Evolutionary conservation across 2,797 vertebrate genomes (phyloP).

Genomic region (Lates japonicus): DNA sequence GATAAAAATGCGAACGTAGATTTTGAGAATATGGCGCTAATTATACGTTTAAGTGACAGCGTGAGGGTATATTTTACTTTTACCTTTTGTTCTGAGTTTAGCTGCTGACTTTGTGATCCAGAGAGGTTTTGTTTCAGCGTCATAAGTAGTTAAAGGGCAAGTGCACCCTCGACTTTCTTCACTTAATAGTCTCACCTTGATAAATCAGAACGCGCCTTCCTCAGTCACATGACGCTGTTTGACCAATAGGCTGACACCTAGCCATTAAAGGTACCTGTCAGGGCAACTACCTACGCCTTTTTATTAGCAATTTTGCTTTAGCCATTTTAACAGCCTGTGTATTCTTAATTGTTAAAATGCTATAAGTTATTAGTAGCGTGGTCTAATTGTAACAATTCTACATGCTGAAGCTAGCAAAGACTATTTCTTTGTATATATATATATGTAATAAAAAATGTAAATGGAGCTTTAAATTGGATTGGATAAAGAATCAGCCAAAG

Average conservation of each 20-base stretch:
- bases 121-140: background rate
- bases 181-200: background rate
- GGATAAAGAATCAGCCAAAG: too few species aligned
- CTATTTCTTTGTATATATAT: too few species aligned
- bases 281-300: background rate
- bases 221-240: slow-evolving; percentile 3
- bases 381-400: too few species aligned
- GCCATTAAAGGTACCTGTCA: background rate
- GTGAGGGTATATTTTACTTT: rapidly evolving
- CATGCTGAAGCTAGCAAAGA: too few species aligned
- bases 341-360: too few species aligned
- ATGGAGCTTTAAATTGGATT: too few species aligned
- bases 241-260: background rate
- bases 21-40: background rate
- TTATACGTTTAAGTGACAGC: background rate
- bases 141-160: too few species aligned
- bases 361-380: too few species aligned
- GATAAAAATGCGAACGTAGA: background rate
- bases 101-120: background rate
- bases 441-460: too few species aligned
- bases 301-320: too few species aligned
- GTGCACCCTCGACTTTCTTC: too few species aligned
- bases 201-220: background rate
- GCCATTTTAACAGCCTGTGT: too few species aligned
- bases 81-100: background rate